Percentiles rank a stretch among this genome's conserved stretches.
Conservation (phyloP, 2,888 invertebrate genomes). For the Abrostola triplasia region DNA sequence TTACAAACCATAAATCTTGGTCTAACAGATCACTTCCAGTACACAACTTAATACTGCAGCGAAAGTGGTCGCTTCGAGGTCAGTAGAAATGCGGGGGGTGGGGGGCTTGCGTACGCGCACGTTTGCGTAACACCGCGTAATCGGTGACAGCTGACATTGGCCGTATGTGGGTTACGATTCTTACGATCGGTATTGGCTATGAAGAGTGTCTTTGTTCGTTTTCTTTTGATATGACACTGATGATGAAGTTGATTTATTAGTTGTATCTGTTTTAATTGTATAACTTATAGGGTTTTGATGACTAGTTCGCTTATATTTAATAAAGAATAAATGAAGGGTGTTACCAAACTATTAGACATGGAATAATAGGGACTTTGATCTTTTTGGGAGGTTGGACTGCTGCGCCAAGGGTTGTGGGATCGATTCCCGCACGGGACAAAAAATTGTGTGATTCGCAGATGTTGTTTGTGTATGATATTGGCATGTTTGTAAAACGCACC, state of each 20-base stretch:
- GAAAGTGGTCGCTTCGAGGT: constrained; percentile 68
- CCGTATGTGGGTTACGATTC: constrained; percentile 58
- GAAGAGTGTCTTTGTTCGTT: constrained; percentile 20
- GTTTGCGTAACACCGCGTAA: constrained; percentile 67
- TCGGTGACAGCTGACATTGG: constrained; percentile 68
- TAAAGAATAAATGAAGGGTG: too few relatives aligned
- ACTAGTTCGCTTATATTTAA: too few relatives aligned
- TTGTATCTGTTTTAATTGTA: background rate
- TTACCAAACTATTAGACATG: too few relatives aligned
- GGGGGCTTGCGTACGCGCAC: constrained; percentile 63
- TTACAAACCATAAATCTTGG: background rate
- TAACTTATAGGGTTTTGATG: background rate
- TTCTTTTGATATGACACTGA: background rate
- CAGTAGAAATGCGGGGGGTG: constrained; percentile 56
- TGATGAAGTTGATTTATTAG: background rate
- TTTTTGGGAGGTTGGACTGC: too few relatives aligned
- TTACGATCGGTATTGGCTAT: constrained; percentile 44
- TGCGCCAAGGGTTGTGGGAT: too few relatives aligned
- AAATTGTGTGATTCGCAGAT: too few relatives aligned
- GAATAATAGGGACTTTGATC: too few relatives aligned
- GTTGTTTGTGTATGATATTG: too few relatives aligned
- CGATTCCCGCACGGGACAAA: too few relatives aligned
- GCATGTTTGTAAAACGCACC: too few relatives aligned
- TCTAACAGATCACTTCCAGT: constrained; percentile 30
- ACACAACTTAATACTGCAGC: constrained; percentile 33